Conservation (phyloP, 2,113 vertebrate species). For the Lepidothrix coronata region DNA sequence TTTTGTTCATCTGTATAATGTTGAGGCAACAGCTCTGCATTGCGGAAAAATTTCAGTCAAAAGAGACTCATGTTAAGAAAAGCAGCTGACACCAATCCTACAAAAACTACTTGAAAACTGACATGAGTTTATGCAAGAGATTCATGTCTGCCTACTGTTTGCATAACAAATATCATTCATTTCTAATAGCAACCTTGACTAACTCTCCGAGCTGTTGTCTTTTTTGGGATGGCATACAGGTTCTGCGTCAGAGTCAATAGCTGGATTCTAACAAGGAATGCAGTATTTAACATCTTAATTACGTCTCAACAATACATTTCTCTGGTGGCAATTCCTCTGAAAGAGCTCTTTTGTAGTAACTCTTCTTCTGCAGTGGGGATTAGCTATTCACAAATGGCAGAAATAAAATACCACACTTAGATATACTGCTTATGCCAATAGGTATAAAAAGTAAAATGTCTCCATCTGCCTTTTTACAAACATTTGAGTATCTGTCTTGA, state of each 20-base stretch:
- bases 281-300: slow-evolving; percentile 24
- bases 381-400: not conserved
- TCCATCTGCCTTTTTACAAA: not conserved
- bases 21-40: not conserved
- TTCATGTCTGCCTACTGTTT: slow-evolving; percentile 8
- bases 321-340: not conserved
- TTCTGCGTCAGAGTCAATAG: not conserved
- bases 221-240: not conserved
- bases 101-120: slow-evolving; percentile 26
- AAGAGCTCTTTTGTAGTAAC: not conserved
- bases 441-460: not conserved
- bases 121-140: slow-evolving; percentile 24
- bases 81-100: slow-evolving; percentile 23
- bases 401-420: not conserved
- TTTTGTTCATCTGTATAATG: slow-evolving; percentile 51
- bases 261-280: not conserved
- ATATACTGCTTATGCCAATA: not conserved
- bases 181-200: slow-evolving; percentile 13
- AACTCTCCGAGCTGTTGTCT: not conserved
- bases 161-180: slow-evolving; percentile 27
- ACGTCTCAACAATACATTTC: not conserved
- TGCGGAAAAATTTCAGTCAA: slow-evolving; percentile 35
- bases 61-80: slow-evolving; percentile 31
- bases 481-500: not conserved
- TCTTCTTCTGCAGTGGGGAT: not conserved